A percentile compares a stretch with the other conserved stretches of the same genome.
Evolutionary conservation across 2,113 vertebrate species (phyloP).

Genomic region (Alligator sinensis): DNA sequence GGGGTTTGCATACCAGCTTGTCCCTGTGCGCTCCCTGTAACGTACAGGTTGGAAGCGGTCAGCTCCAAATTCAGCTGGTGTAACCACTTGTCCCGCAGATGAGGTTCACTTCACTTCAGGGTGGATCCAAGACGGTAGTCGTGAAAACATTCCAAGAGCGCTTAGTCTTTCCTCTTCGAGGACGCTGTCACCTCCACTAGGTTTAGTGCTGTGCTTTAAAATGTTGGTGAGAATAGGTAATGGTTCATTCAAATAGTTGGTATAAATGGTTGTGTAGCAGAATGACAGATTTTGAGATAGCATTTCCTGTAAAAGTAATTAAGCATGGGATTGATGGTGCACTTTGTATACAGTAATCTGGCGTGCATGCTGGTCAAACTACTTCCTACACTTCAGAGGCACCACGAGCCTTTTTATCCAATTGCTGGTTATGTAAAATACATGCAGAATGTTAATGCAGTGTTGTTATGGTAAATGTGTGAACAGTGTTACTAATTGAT

Average conservation of each 20-base stretch:
- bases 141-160: constrained; percentile 51
- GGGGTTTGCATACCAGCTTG: not conserved
- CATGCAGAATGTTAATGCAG: constrained; percentile 75
- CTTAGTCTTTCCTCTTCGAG: constrained; percentile 40
- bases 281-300: constrained; percentile 71
- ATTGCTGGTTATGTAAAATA: constrained; percentile 79
- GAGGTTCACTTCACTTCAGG: constrained; percentile 21
- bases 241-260: constrained; percentile 56
- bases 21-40: not conserved
- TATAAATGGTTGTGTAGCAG: constrained; percentile 63
- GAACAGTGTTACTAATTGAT: constrained; percentile 80
- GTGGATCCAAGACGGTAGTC: constrained; percentile 15
- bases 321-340: constrained; percentile 74
- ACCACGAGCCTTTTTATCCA: constrained; percentile 68
- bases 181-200: constrained; percentile 44
- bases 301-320: constrained; percentile 68
- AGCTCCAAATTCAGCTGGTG: not conserved
- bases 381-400: constrained; percentile 73
- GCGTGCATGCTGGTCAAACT: constrained; percentile 76
- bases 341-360: constrained; percentile 73
- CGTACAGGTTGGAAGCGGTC: constrained; percentile 8
- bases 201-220: constrained; percentile 70
- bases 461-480: constrained; percentile 77
- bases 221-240: constrained; percentile 55
- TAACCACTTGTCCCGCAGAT: not conserved